Conservation (phyloP, 2,888 invertebrate genomes). For the Nymphalis polychloros region DNA sequence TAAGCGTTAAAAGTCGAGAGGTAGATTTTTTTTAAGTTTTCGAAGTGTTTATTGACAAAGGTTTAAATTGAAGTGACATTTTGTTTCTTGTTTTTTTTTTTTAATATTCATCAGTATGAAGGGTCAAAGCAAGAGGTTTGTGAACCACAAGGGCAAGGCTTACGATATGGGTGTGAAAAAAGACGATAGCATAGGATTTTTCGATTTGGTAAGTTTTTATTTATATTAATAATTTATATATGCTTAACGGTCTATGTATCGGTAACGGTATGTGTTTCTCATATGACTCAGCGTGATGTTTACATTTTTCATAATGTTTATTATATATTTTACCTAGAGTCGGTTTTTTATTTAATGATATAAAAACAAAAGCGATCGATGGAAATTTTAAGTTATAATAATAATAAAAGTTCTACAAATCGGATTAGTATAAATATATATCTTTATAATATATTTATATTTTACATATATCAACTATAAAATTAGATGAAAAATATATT, state of each 20-base stretch:
- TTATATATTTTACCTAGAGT: too few relatives aligned
- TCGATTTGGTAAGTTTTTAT: slow-evolving; percentile 45
- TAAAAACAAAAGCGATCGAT: too few relatives aligned
- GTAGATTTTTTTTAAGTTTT: background rate
- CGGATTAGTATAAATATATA: too few relatives aligned
- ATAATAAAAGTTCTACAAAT: too few relatives aligned
- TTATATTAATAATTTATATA: slow-evolving; percentile 7
- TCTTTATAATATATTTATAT: too few relatives aligned
- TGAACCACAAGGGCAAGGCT: slow-evolving; percentile 46
- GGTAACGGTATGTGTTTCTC: background rate
- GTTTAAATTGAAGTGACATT: background rate
- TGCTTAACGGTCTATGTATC: too few relatives aligned
- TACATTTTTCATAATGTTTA: too few relatives aligned
- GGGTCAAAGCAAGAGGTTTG: slow-evolving; percentile 47
- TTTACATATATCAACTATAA: too few relatives aligned
- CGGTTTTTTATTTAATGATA: too few relatives aligned
- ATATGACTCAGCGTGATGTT: background rate
- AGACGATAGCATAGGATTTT: slow-evolving; percentile 43
- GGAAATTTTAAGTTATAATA: too few relatives aligned
- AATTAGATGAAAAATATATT: too few relatives aligned
- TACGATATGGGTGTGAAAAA: slow-evolving; percentile 42
- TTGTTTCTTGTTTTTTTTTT: background rate
- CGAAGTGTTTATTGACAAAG: background rate
- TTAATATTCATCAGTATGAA: slow-evolving; percentile 42
- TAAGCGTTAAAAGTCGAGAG: background rate